Percentiles rank a stretch among this genome's conserved stretches.
These are phyloP conservation scores for Recurvirostra avosetta DNA, from an alignment of 2,113 vertebrate genomes.

Conservation along the genomic window DNA sequence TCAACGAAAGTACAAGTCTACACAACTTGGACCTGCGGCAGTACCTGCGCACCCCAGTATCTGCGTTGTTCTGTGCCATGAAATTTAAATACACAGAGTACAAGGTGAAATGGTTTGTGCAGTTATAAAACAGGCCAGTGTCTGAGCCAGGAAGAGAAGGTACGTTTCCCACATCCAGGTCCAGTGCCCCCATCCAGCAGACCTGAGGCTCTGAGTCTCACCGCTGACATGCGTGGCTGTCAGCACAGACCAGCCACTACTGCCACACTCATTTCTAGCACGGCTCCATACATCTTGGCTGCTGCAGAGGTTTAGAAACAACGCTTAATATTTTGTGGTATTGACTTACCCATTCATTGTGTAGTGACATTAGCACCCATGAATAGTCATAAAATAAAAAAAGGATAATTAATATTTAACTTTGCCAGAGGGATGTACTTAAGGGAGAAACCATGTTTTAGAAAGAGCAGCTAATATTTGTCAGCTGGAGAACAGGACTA, in stretches of 20 bases:
- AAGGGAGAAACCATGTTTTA: slow-evolving; percentile 50
- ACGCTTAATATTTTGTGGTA: neutral
- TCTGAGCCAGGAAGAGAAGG: neutral
- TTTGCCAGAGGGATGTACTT: slow-evolving; percentile 68
- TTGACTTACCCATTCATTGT: slow-evolving; percentile 13
- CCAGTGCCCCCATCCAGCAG: neutral
- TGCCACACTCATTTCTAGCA: neutral
- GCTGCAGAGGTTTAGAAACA: neutral
- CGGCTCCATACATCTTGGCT: neutral
- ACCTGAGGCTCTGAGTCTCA: neutral
- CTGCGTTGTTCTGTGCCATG: neutral
- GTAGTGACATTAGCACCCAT: slow-evolving; percentile 41
- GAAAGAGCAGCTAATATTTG: slow-evolving; percentile 65
- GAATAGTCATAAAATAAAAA: slow-evolving; percentile 65
- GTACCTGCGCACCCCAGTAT: neutral
- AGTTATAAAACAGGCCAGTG: neutral
- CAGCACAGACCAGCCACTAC: neutral
- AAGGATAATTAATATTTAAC: slow-evolving; percentile 71
- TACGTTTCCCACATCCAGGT: neutral
- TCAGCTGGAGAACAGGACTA: slow-evolving; percentile 66
- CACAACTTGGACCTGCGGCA: neutral
- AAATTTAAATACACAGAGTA: neutral
- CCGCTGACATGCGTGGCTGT: neutral
- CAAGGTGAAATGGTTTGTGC: neutral
- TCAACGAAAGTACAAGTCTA: neutral